These are phyloP conservation scores for Acanthosepion pharaonis DNA, from an alignment of 2,888 invertebrate species.

Conservation along the genomic window DNA sequence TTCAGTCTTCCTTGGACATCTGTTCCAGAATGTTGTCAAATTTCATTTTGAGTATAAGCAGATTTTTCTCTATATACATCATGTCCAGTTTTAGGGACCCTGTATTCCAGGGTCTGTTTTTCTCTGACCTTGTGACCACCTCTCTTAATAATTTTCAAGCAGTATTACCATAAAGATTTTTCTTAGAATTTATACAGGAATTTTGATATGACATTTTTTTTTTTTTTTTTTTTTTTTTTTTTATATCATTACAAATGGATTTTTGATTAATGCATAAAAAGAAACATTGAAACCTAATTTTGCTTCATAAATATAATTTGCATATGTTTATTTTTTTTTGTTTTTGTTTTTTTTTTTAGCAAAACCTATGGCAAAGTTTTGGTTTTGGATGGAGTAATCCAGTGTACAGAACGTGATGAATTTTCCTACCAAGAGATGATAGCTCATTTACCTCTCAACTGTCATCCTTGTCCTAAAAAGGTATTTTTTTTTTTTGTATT, in stretches of 20 bases:
- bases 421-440: slow-evolving; percentile 99
- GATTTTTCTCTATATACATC: too few species aligned
- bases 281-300: neutral
- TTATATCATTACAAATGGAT: neutral
- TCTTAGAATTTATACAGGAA: too few species aligned
- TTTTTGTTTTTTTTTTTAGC: slow-evolving; percentile 57
- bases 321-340: slow-evolving; percentile 52
- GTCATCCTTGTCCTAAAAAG: slow-evolving; percentile 90
- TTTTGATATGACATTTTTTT: too few species aligned
- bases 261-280: neutral
- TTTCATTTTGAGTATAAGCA: too few species aligned
- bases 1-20: too few species aligned
- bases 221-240: too few species aligned
- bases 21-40: too few species aligned
- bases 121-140: too few species aligned
- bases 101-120: too few species aligned
- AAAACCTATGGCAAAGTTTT: slow-evolving; percentile 85
- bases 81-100: too few species aligned
- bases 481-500: slow-evolving; percentile 75
- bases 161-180: too few species aligned
- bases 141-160: too few species aligned
- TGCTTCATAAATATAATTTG: neutral
- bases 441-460: slow-evolving; percentile 91
- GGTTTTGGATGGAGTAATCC: slow-evolving; percentile 95
- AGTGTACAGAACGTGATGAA: slow-evolving; percentile 96